A percentile compares a stretch with the other conserved stretches of the same genome.
phyloP scores from a whole-genome alignment of 1,140 invertebrate species.

The Solenopsis invicta region DNA sequence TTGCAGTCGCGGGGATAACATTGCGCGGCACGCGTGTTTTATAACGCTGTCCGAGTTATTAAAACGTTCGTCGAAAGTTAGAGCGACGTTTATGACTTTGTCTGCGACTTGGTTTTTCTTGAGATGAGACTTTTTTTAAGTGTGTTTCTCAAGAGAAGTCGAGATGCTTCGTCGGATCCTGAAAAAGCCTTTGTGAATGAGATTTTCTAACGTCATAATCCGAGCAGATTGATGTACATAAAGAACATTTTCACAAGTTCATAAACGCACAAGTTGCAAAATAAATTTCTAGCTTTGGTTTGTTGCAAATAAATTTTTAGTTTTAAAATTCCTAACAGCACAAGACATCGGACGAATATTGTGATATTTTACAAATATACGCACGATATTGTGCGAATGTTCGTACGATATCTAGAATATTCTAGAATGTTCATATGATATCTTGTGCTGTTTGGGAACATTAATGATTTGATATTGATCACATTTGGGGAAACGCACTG shows the following conservation, averaged over 20 bases:
- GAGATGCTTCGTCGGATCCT: background rate
- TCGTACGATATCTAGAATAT: too few species aligned
- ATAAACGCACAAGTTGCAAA: background rate
- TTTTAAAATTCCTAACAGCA: too few species aligned
- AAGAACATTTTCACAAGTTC: background rate
- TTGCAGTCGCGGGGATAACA: constrained; percentile 14
- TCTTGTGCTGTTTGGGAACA: too few species aligned
- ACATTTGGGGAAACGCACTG: background rate
- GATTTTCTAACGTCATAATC: background rate
- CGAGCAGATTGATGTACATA: background rate
- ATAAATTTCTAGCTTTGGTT: background rate
- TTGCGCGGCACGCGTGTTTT: constrained; percentile 23
- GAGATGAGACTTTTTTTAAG: constrained; percentile 18
- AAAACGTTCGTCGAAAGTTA: constrained; percentile 32
- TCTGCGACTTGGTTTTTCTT: constrained; percentile 27
- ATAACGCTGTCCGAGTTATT: constrained; percentile 34
- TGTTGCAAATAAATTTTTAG: too few species aligned
- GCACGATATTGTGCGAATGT: too few species aligned
- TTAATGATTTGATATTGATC: background rate
- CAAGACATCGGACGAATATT: too few species aligned
- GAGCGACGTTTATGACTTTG: constrained; percentile 32
- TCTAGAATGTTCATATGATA: too few species aligned
- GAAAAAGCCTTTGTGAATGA: background rate
- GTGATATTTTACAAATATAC: too few species aligned
- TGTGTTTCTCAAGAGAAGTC: background rate